phyloP scores from a whole-genome alignment of 2,797 vertebrate genomes.

The Muscicapa comitata region DNA sequence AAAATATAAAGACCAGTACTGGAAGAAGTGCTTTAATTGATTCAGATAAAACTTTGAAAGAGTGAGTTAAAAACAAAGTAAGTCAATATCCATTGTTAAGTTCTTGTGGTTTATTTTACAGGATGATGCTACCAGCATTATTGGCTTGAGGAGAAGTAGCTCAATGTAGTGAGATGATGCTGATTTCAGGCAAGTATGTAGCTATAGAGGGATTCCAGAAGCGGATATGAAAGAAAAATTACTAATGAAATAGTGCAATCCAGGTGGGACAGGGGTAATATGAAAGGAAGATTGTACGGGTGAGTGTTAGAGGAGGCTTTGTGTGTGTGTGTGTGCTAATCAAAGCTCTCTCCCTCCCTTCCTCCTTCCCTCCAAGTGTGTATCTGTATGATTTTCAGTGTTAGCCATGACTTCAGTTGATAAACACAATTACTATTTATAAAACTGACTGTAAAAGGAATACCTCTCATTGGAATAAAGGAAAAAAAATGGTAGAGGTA shows the following conservation, averaged over 20 bases:
- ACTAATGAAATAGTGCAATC: neutral
- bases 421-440: neutral
- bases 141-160: neutral
- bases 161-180: neutral
- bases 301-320: neutral
- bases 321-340: neutral
- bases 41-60: neutral
- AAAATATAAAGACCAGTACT: neutral
- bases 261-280: too few relatives aligned
- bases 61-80: neutral
- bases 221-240: neutral
- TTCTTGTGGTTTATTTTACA: neutral
- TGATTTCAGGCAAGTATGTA: neutral
- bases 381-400: neutral
- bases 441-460: neutral
- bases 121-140: neutral
- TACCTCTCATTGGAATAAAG: neutral
- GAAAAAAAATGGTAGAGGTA: neutral
- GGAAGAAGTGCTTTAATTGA: neutral
- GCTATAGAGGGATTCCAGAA: neutral
- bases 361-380: neutral
- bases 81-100: neutral
- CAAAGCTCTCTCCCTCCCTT: neutral
- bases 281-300: neutral
- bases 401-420: neutral